Evolutionary conservation across 92 coral and sea anemone genomes (phyloP), one percentile per base, ranked within the genome.

Genomic region (Phenganax stokvisi): DNA sequence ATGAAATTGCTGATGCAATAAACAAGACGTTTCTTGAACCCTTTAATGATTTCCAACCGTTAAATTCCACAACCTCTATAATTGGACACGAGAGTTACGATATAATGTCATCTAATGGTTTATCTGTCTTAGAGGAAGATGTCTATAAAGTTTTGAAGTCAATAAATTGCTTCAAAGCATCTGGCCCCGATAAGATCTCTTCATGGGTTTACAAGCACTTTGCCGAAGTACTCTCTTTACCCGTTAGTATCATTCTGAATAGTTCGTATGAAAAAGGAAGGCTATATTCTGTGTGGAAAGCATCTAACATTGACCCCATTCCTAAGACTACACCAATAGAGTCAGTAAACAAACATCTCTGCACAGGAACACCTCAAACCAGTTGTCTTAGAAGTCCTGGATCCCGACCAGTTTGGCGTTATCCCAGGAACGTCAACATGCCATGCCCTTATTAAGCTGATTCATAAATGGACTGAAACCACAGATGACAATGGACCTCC

Each of bases 391-490:
- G 52, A 74, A 55, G 51, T 56, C 29, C 27, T 74, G 65, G 44
- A 74, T 54, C 64, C 8, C 3, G 56, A 74, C 28, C 79, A 54
- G 29, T 55, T 74, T 56, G 64, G 79, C 10, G 79, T 55, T 8
- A 74, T 74, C 63, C 57, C 77, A 0, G 77, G 59, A 57, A 51
- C 56, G 7, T 74, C 79, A 51, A 74, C 64, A 54, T 54, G 64
- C 28, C 79, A 74, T 17, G 79, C 79, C 44, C 79, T 74, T 44
- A 51, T 54, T 47, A 74, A 74, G 29, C 54, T 74, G 79, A 8
- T 74, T 3, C 79, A 74, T 27, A 17, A 51, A 55, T 54, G 64
- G 79, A 74, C 79, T 47, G 79, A 74, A 27, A 64, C 79, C 5
- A 74, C 79, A 5, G 79, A 74, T 54, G 79, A 51, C 54, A 55